phyloP scores from a whole-genome alignment of 64 coral and sea anemone species.

The Pachyseris speciosa region DNA sequence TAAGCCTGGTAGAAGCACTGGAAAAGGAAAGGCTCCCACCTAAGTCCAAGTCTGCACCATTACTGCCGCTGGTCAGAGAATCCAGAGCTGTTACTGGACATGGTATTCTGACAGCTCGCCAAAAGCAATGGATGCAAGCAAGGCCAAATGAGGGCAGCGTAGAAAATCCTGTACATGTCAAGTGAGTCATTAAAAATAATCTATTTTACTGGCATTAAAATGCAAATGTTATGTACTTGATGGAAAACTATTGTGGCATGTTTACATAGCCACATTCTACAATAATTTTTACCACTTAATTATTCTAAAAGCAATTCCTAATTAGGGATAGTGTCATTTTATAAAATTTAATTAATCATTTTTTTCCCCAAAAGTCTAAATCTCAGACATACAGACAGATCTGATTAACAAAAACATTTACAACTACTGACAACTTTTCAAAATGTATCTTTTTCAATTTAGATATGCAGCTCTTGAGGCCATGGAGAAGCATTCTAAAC shows the following conservation, averaged over 20 bases:
- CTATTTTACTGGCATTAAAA: not conserved
- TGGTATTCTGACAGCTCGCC: slow-evolving; percentile 80
- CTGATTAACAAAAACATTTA: no score
- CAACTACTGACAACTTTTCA: no score
- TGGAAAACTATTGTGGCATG: no score
- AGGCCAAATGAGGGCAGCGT: slow-evolving; percentile 83
- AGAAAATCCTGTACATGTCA: slow-evolving; percentile 90
- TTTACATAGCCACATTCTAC: no score
- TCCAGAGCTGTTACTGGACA: slow-evolving; percentile 84
- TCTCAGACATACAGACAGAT: no score
- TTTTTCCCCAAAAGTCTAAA: no score
- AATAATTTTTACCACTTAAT: no score
- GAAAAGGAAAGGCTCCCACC: slow-evolving; percentile 63
- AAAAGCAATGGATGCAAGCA: slow-evolving; percentile 78
- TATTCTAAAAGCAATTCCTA: no score
- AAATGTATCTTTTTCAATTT: not conserved
- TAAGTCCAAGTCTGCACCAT: slow-evolving; percentile 78
- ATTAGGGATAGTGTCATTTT: no score
- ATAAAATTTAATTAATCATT: no score
- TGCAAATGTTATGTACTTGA: no score
- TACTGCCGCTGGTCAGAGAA: slow-evolving; percentile 82
- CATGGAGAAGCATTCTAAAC: slow-evolving; percentile 73
- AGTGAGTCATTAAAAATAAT: slow-evolving; percentile 60
- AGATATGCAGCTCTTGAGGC: slow-evolving; percentile 89
- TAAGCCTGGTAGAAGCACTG: slow-evolving; percentile 75